Percentiles rank a stretch among this genome's conserved stretches.
Conservation (phyloP, 2,797 vertebrate genomes). For the Periophthalmus magnuspinnatus region DNA sequence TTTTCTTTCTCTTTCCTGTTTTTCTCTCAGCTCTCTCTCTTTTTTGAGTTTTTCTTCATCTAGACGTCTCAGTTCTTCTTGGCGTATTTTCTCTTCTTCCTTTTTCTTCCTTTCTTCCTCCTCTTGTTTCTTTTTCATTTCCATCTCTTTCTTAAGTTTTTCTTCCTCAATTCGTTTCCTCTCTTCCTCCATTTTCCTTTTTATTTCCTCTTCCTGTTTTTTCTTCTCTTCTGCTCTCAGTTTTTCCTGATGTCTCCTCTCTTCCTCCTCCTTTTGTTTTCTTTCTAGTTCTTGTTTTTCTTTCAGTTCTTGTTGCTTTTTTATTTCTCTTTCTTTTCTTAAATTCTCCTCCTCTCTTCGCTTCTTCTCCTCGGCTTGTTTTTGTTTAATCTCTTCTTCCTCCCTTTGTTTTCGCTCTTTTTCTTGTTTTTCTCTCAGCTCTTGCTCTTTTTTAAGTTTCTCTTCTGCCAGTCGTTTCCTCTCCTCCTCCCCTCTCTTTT, state of each 20-base stretch:
- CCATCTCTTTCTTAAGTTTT: conserved; percentile 19
- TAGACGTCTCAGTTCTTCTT: conserved; percentile 5
- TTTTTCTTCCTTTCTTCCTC: not conserved
- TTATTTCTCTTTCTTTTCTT: not conserved
- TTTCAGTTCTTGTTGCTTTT: conserved; percentile 18
- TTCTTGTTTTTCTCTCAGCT: conserved; percentile 41
- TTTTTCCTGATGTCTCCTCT: not conserved
- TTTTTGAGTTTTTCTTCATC: conserved; percentile 30
- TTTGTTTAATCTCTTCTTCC: conserved; percentile 39
- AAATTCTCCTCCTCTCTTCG: conserved; percentile 22
- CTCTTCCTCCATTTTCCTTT: conserved; percentile 41
- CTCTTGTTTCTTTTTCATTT: conserved; percentile 15
- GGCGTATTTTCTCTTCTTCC: conserved; percentile 1
- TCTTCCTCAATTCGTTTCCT: not conserved
- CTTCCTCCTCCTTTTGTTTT: conserved; percentile 34
- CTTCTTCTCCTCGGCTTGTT: conserved; percentile 31
- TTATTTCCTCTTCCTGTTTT: conserved; percentile 18
- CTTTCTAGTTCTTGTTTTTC: conserved; percentile 38
- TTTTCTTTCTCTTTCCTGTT: conserved; percentile 6
- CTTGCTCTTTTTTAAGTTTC: conserved; percentile 44
- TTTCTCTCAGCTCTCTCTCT: conserved; percentile 33
- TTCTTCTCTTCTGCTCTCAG: conserved; percentile 24
- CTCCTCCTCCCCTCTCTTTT: conserved; percentile 41
- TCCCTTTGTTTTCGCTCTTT: conserved; percentile 14
- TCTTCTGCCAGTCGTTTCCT: conserved; percentile 25